Conservation (phyloP, 1,140 invertebrate species). For the Probaryconus sp. region DNA sequence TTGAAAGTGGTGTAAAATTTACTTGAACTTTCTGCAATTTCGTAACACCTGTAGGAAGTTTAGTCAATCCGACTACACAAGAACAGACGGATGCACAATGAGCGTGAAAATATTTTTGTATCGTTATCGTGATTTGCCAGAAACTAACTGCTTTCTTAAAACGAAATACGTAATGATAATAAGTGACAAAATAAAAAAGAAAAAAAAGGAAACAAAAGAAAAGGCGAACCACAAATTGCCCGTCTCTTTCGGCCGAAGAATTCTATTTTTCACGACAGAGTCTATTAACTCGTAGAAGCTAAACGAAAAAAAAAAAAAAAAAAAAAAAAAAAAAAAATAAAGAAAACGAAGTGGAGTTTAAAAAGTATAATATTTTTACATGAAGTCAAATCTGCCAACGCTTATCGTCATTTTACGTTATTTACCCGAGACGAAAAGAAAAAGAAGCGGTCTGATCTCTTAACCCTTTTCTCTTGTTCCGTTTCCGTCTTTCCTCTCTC, state of each 20-base stretch:
- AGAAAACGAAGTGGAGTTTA: constrained; percentile 59
- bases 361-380: constrained; percentile 73
- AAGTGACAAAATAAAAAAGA: constrained; percentile 33
- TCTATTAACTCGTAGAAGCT: constrained; percentile 54
- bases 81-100: constrained; percentile 54
- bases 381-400: constrained; percentile 64
- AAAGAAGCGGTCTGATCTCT: constrained; percentile 43
- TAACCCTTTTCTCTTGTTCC: constrained; percentile 47
- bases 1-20: background rate
- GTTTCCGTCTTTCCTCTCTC: constrained; percentile 22
- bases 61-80: background rate
- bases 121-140: constrained; percentile 47
- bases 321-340: too few relatives aligned
- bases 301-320: constrained; percentile 58
- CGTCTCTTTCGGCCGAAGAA: constrained; percentile 61
- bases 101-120: constrained; percentile 71
- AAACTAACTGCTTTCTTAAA: constrained; percentile 45
- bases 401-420: constrained; percentile 52
- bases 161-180: constrained; percentile 64
- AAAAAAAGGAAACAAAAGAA: constrained; percentile 2
- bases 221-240: constrained; percentile 36
- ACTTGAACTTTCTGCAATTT: background rate
- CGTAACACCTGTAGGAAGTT: background rate
- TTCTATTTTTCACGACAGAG: constrained; percentile 68
- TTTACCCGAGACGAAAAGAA: background rate